phyloP scores from a whole-genome alignment of 2,888 invertebrate genomes.

The Hybos culiciformis region DNA sequence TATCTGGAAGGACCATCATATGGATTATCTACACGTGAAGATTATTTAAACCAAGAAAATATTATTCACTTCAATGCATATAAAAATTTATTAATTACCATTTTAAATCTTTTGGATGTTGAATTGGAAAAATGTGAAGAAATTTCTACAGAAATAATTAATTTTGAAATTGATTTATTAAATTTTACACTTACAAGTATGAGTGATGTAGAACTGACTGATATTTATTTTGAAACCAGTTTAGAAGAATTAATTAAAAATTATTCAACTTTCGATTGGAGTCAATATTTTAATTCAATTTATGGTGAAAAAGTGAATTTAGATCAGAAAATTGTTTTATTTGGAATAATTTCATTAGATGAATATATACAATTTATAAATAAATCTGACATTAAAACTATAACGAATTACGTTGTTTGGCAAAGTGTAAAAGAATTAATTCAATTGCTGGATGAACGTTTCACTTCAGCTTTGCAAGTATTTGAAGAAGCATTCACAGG shows the following conservation, averaged over 20 bases:
- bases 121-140: constrained; percentile 12
- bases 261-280: constrained; percentile 14
- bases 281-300: constrained; percentile 13
- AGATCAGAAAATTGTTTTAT: constrained; percentile 11
- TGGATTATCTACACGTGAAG: constrained; percentile 12
- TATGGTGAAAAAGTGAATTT: constrained; percentile 7
- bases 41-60: constrained; percentile 11
- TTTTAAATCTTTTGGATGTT: constrained; percentile 11
- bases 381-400: constrained; percentile 8
- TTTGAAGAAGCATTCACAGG: constrained; percentile 65
- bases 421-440: constrained; percentile 4
- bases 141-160: constrained; percentile 16
- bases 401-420: constrained; percentile 17
- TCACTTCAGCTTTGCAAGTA: constrained; percentile 13
- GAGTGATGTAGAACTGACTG: constrained; percentile 9
- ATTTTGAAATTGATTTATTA: constrained; percentile 17
- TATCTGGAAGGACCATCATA: constrained; percentile 11
- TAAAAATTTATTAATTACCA: background rate
- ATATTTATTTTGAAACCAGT: constrained; percentile 11
- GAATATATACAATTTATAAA: constrained; percentile 11
- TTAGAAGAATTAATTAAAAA: constrained; percentile 9
- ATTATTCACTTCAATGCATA: constrained; percentile 12
- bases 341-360: constrained; percentile 9
- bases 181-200: constrained; percentile 13
- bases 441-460: constrained; percentile 12